phyloP scores from a whole-genome alignment of 2,888 invertebrate genomes.

The Villa cingulata region DNA sequence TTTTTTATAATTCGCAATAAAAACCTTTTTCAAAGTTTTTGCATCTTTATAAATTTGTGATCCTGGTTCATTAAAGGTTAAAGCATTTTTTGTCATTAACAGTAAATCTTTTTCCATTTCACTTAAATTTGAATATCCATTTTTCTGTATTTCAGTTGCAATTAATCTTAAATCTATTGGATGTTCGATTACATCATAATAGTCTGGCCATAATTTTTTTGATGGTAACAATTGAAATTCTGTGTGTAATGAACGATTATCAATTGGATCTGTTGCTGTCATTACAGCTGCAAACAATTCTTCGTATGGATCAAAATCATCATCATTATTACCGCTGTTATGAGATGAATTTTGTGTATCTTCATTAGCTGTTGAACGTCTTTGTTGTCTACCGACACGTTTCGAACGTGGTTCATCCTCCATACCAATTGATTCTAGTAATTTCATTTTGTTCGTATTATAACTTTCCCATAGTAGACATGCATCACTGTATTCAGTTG shows the following conservation, averaged over 20 bases:
- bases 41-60: slow-evolving; percentile 95
- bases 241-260: slow-evolving; percentile 68
- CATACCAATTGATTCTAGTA: slow-evolving; percentile 29
- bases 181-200: slow-evolving; percentile 83
- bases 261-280: slow-evolving; percentile 63
- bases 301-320: slow-evolving; percentile 64
- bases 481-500: slow-evolving; percentile 81
- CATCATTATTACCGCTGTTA: slow-evolving; percentile 59
- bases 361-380: slow-evolving; percentile 30
- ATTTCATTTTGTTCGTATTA: slow-evolving; percentile 34
- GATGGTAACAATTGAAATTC: slow-evolving; percentile 88
- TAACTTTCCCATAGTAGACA: slow-evolving; percentile 77
- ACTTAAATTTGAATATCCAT: slow-evolving; percentile 58
- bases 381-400: slow-evolving; percentile 26
- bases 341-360: slow-evolving; percentile 54
- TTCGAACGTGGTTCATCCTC: slow-evolving; percentile 30
- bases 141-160: slow-evolving; percentile 77
- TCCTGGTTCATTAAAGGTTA: slow-evolving; percentile 90
- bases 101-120: slow-evolving; percentile 84
- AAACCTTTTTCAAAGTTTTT: slow-evolving; percentile 68
- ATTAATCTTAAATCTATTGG: slow-evolving; percentile 92
- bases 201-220: slow-evolving; percentile 85
- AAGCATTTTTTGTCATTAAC: slow-evolving; percentile 89
- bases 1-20: not conserved
- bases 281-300: slow-evolving; percentile 80